Base-by-base conservation (phyloP, 2,888 invertebrate genomes). In the Galeopsomyia nigrocyanea region DNA sequence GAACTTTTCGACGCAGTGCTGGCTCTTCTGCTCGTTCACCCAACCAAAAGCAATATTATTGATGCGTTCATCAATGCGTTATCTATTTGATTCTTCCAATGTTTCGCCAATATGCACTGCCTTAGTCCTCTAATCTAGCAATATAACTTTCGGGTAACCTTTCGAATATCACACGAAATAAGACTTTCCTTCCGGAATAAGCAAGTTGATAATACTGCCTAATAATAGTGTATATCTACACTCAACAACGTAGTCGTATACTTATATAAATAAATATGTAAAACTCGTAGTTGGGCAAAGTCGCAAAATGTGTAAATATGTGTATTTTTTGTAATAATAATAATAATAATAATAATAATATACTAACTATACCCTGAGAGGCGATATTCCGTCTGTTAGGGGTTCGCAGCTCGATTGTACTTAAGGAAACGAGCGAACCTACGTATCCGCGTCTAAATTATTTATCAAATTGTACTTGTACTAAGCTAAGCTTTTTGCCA, bases 401-500 rank as follows among this genome's bases (percentile, higher is more conserved):
- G 22, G 67, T 60, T 68, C 46, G 60, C 72, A n/a, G n/a, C 69
- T 62, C 60, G 70, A 75, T 71, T 68, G 77, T 77, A 77, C 75
- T 74, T 75, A 75, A 62, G 49, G 19, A 55, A 57, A 62, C 53
- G 57, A 68, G 68, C 62, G 60, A 39, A 66, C 63, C 69, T 66
- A 62, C 72, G 61, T 53, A 67, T 73, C 39, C 63, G 71, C 51
- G 56, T 63, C 72, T 63, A 56, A 66, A 74, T 75, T 71, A 68
- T 74, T 68, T 65, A 56, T 63, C 51, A 61, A 71, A 64, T 68
- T 65, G 61, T 63, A 64, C 55, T 68, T 61, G 39, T 7, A 17
- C 64, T 53, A 57, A 62, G 67, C 31, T 63, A 64, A 68, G 46
- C 19, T 51, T 22, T 49, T 31, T 46, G 46, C 58, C 39, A 31